phyloP scores from a whole-genome alignment of 2,113 vertebrate genomes.

The Datnioides undecimradiatus region DNA sequence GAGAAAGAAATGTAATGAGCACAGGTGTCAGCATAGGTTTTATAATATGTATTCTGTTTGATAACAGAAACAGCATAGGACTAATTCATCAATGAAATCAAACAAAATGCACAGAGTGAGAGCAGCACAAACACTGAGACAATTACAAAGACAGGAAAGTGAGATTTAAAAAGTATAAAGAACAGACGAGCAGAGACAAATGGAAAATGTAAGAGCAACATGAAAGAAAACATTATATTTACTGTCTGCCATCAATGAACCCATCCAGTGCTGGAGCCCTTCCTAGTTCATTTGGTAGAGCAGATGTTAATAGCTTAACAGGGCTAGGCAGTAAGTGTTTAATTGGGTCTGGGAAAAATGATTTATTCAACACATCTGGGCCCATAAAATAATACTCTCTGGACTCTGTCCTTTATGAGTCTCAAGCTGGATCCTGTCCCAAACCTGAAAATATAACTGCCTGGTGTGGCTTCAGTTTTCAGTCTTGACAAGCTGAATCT shows the following conservation, averaged over 20 bases:
- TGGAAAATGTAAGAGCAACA: slow-evolving; percentile 8
- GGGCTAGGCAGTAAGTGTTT: slow-evolving; percentile 75
- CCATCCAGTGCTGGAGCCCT: slow-evolving; percentile 51
- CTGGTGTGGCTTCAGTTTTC: slow-evolving; percentile 19
- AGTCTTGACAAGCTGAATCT: slow-evolving; percentile 35
- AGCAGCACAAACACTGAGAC: slow-evolving; percentile 20
- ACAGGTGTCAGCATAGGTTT: background rate
- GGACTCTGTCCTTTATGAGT: slow-evolving; percentile 59
- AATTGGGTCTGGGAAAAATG: slow-evolving; percentile 72
- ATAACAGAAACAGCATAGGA: slow-evolving; percentile 5
- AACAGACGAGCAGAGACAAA: slow-evolving; percentile 23
- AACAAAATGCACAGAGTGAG: slow-evolving; percentile 21
- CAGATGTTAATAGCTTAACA: slow-evolving; percentile 80
- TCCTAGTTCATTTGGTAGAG: slow-evolving; percentile 69
- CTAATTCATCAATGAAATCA: slow-evolving; percentile 32
- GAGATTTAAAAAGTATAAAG: slow-evolving; percentile 1
- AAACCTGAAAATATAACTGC: slow-evolving; percentile 26
- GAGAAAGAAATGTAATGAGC: slow-evolving; percentile 21
- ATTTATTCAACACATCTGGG: slow-evolving; percentile 80
- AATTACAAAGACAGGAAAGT: slow-evolving; percentile 21
- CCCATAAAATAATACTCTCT: slow-evolving; percentile 69
- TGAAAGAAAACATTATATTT: slow-evolving; percentile 50
- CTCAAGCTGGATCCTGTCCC: slow-evolving; percentile 25
- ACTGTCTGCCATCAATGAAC: slow-evolving; percentile 51
- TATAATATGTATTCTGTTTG: slow-evolving; percentile 8